phyloP scores from a whole-genome alignment of 2,888 invertebrate genomes.

The Pimpla rufipes region DNA sequence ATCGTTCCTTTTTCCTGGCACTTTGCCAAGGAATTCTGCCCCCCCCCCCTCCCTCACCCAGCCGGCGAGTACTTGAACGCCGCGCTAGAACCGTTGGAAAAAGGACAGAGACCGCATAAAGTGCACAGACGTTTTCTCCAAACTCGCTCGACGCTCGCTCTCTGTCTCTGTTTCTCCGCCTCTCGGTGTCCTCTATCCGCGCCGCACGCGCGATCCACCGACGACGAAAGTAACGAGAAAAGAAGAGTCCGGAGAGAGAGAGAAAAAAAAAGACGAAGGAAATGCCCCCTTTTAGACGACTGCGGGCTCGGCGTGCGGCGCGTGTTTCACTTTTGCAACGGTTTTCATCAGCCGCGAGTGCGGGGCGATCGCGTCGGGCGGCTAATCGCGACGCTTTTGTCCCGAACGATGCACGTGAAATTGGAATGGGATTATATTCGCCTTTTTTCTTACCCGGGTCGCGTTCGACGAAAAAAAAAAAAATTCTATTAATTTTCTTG shows the following conservation, averaged over 20 bases:
- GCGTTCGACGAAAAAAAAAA: not conserved
- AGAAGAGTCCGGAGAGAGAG: constrained; percentile 36
- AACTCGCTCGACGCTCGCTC: constrained; percentile 13
- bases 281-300: constrained; percentile 21
- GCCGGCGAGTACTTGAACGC: not conserved
- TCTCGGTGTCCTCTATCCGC: constrained; percentile 2
- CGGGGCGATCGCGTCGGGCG: too few species aligned
- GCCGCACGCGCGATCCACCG: constrained; percentile 27
- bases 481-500: not conserved
- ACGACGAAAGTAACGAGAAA: constrained; percentile 55
- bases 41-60: too few species aligned
- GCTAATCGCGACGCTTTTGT: not conserved
- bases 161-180: too few species aligned
- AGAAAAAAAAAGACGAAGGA: constrained; percentile 17
- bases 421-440: not conserved
- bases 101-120: constrained; percentile 36
- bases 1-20: constrained; percentile 56
- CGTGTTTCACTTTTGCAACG: constrained; percentile 16
- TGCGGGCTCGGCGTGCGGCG: not conserved
- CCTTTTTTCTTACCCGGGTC: not conserved
- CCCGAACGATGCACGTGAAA: not conserved
- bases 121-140: constrained; percentile 55
- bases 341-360: constrained; percentile 18
- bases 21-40: constrained; percentile 60
- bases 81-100: constrained; percentile 21